Evolutionary conservation across 2,113 vertebrate species (phyloP).

Genomic region (Spizaetus ornatus): DNA sequence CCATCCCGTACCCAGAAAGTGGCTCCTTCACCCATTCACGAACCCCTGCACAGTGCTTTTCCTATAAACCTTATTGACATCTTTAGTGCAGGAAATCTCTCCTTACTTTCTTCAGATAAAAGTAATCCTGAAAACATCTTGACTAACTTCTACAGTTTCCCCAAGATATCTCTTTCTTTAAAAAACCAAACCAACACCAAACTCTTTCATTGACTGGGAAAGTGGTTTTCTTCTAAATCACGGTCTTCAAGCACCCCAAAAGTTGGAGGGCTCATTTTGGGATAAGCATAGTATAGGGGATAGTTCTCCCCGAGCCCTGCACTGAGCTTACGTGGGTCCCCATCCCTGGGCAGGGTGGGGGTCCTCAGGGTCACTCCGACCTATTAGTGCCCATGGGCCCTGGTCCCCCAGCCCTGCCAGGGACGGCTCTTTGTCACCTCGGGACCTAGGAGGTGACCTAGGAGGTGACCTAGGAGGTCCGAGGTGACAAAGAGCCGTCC

Average conservation of each 20-base stretch:
- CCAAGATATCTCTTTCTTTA: not conserved
- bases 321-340: not conserved
- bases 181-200: not conserved
- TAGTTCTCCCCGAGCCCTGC: not conserved
- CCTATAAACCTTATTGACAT: not conserved
- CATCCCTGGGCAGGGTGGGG: not conserved
- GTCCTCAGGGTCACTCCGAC: not conserved
- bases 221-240: not conserved
- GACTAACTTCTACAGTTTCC: not conserved
- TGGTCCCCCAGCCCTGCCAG: not conserved
- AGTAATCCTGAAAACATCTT: not conserved
- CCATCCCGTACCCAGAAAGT: rapidly evolving
- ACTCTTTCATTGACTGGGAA: not conserved
- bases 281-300: not conserved
- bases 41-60: not conserved
- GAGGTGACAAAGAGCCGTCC: not conserved
- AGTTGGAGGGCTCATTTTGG: not conserved
- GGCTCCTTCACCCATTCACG: not conserved
- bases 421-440: not conserved
- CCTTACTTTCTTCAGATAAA: not conserved
- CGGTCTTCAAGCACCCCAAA: not conserved
- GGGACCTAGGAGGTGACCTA: not conserved
- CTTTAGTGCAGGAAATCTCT: not conserved
- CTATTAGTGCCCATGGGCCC: rapidly evolving
- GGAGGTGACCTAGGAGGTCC: too few relatives aligned